These are phyloP conservation scores for Formica exsecta DNA, from an alignment of 1,140 invertebrate species.

Conservation along the genomic window DNA sequence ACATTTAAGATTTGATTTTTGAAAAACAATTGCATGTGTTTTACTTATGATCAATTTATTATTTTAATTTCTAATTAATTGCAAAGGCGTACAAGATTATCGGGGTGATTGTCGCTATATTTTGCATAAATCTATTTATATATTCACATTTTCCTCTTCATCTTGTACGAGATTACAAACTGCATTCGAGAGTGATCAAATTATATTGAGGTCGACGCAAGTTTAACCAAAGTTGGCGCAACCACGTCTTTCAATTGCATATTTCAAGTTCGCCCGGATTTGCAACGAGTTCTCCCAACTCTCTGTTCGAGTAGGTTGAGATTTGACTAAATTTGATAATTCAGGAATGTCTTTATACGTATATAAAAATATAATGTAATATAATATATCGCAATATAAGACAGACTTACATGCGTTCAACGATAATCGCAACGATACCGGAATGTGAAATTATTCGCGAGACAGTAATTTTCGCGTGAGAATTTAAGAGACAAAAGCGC, in stretches of 20 bases:
- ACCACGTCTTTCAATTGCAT: constrained; percentile 52
- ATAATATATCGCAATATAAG: not conserved
- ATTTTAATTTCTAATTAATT: not conserved
- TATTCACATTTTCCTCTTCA: constrained; percentile 3
- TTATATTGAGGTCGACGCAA: constrained; percentile 40
- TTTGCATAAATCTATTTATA: constrained; percentile 6
- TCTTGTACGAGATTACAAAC: constrained; percentile 28
- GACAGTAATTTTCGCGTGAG: constrained; percentile 46
- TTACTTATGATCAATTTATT: not conserved
- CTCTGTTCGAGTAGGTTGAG: constrained; percentile 18
- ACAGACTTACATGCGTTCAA: not conserved
- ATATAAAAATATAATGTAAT: no score
- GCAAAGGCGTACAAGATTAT: not conserved
- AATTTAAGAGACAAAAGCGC: constrained; percentile 40
- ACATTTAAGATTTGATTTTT: not conserved
- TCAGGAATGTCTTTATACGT: not conserved
- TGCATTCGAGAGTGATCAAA: constrained; percentile 38
- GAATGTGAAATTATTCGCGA: constrained; percentile 11
- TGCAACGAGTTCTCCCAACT: constrained; percentile 10
- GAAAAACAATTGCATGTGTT: not conserved
- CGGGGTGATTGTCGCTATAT: not conserved
- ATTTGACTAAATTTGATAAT: constrained; percentile 5
- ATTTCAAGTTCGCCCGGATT: constrained; percentile 54
- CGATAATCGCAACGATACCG: constrained; percentile 21
- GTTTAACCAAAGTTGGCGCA: constrained; percentile 32